Evolutionary conservation across 2,797 vertebrate genomes (phyloP).

Genomic region (Premnoplex brunnescens): DNA sequence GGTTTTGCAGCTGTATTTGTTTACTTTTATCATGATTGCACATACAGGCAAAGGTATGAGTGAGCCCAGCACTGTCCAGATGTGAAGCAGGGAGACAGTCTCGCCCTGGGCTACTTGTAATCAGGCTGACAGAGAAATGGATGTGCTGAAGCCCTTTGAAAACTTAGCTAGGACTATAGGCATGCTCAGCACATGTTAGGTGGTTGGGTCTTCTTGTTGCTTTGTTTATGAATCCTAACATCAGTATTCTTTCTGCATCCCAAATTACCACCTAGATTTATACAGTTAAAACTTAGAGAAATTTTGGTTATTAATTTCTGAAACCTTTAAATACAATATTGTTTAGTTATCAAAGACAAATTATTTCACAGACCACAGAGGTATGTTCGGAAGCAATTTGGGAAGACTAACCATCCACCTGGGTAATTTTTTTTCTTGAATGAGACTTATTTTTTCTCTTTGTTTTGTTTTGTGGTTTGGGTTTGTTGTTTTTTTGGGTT

Average conservation of each 20-base stretch:
- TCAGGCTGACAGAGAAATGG: slow-evolving; percentile 7
- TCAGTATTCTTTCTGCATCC: background rate
- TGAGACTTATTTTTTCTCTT: background rate
- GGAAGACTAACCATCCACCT: background rate
- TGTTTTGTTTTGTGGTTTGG: background rate
- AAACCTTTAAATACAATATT: background rate
- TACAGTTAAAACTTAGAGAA: background rate
- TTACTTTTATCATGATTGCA: background rate
- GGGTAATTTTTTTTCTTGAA: background rate
- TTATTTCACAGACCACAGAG: background rate
- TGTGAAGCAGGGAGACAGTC: background rate
- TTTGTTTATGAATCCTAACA: background rate
- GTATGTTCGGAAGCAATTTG: background rate
- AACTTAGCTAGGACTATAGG: background rate
- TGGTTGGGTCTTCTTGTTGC: background rate
- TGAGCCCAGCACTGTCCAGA: background rate
- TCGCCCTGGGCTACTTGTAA: slow-evolving; percentile 11
- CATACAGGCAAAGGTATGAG: slow-evolving; percentile 18
- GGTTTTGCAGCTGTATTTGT: slow-evolving; percentile 35
- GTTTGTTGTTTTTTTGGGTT: background rate
- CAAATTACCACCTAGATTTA: background rate
- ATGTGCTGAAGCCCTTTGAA: background rate
- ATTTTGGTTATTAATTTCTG: background rate
- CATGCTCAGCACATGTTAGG: background rate
- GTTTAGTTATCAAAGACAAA: background rate